Evolutionary conservation across 1,140 invertebrate species (phyloP).

Genomic region (Temnothorax curvispinosus): DNA sequence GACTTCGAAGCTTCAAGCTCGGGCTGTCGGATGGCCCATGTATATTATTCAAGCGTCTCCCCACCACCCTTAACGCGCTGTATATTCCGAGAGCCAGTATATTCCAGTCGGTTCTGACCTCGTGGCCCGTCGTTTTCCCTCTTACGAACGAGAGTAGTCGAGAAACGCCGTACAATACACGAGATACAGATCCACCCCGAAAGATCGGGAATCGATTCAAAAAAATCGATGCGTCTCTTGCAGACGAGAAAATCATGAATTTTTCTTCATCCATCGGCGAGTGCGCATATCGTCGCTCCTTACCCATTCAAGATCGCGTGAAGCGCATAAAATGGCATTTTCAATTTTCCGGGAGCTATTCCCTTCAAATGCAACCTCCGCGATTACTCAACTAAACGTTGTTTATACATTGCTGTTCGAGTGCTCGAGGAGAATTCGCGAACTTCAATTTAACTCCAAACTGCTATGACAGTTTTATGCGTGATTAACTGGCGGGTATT

Average conservation of each 20-base stretch:
- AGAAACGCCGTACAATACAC: neutral
- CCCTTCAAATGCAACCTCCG: neutral
- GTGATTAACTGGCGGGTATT: constrained; percentile 38
- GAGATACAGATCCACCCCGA: neutral
- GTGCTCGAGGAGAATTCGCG: constrained; percentile 13
- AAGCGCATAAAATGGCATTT: constrained; percentile 29
- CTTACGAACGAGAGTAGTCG: neutral
- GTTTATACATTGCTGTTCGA: constrained; percentile 20
- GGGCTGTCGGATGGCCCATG: neutral
- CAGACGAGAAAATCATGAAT: constrained; percentile 19
- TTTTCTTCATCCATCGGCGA: neutral
- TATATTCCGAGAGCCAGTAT: neutral
- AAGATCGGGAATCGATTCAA: neutral
- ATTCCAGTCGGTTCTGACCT: neutral
- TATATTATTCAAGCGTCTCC: constrained; percentile 64
- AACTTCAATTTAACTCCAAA: constrained; percentile 42
- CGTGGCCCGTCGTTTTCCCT: neutral
- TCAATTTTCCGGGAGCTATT: constrained; percentile 19
- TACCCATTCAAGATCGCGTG: constrained; percentile 14
- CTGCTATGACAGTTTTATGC: constrained; percentile 31
- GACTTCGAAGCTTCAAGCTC: constrained; percentile 48
- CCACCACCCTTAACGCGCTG: constrained; percentile 18
- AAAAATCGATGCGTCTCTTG: constrained; percentile 22
- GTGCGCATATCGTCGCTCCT: neutral
- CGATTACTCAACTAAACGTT: constrained; percentile 51